Conservation (phyloP, 2,113 vertebrate genomes). For the Serinus canaria region DNA sequence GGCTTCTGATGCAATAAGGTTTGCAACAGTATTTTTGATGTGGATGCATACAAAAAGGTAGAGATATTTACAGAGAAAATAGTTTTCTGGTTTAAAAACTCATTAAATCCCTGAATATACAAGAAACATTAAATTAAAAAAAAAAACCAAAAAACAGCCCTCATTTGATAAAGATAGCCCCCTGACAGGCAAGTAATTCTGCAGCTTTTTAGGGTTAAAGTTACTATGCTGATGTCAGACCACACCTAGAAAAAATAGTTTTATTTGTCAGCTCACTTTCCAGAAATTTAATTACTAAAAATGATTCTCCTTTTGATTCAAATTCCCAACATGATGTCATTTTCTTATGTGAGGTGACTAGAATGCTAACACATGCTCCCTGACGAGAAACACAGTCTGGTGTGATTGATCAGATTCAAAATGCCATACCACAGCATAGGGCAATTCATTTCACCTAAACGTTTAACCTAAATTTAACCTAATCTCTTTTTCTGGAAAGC, state of each 20-base stretch:
- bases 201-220: background rate
- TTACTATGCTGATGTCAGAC: background rate
- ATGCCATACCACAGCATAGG: background rate
- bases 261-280: background rate
- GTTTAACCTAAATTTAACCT: background rate
- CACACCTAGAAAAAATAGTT: background rate
- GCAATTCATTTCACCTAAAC: background rate
- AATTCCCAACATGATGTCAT: background rate
- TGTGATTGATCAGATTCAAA: background rate
- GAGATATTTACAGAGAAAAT: background rate
- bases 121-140: background rate
- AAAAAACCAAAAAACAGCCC: no score
- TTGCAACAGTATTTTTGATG: background rate
- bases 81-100: background rate
- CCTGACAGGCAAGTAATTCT: background rate
- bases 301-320: background rate
- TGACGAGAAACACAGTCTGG: background rate
- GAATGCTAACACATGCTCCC: background rate
- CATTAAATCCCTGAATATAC: background rate
- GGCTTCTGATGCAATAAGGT: background rate
- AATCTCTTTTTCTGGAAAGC: background rate
- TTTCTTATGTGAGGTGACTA: background rate
- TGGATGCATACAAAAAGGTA: fast-evolving
- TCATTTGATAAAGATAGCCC: background rate
- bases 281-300: background rate